A percentile compares a stretch with the other conserved stretches of the same genome.
These are phyloP conservation scores for Sebastes cheni DNA, from an alignment of 2,797 vertebrate genomes.

Conservation along the genomic window DNA sequence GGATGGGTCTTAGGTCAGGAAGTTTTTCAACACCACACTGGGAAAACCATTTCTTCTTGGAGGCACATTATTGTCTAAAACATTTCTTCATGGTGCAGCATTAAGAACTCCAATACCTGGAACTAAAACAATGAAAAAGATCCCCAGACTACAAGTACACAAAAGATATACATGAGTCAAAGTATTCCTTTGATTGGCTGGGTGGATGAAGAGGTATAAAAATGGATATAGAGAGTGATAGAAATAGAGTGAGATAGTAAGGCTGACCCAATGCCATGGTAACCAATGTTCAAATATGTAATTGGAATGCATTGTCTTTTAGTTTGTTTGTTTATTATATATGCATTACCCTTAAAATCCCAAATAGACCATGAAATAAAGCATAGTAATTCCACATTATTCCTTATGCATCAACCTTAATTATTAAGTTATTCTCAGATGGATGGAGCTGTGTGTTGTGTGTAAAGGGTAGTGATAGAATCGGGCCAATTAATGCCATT, in stretches of 20 bases:
- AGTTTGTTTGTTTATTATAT: not conserved
- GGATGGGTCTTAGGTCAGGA: too few relatives aligned
- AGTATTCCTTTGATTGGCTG: not conserved
- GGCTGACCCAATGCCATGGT: not conserved
- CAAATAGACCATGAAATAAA: too few relatives aligned
- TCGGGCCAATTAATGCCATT: too few relatives aligned
- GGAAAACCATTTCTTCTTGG: not conserved
- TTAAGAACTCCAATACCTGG: not conserved
- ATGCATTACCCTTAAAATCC: not conserved
- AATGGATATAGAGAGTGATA: not conserved
- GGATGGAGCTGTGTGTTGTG: too few relatives aligned
- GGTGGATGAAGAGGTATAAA: too few relatives aligned
- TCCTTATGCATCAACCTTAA: too few relatives aligned
- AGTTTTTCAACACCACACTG: too few relatives aligned
- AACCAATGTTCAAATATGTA: not conserved
- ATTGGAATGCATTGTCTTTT: not conserved
- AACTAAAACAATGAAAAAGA: not conserved
- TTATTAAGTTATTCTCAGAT: too few relatives aligned
- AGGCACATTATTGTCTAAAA: not conserved
- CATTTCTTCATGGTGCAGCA: not conserved
- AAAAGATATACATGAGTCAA: not conserved
- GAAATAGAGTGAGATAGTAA: not conserved
- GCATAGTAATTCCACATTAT: too few relatives aligned
- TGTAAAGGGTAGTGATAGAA: too few relatives aligned
- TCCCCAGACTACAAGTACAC: not conserved